Percentiles rank a stretch among this genome's conserved stretches.
Conservation (phyloP, 2,888 invertebrate species). For the Philonicus albiceps region DNA sequence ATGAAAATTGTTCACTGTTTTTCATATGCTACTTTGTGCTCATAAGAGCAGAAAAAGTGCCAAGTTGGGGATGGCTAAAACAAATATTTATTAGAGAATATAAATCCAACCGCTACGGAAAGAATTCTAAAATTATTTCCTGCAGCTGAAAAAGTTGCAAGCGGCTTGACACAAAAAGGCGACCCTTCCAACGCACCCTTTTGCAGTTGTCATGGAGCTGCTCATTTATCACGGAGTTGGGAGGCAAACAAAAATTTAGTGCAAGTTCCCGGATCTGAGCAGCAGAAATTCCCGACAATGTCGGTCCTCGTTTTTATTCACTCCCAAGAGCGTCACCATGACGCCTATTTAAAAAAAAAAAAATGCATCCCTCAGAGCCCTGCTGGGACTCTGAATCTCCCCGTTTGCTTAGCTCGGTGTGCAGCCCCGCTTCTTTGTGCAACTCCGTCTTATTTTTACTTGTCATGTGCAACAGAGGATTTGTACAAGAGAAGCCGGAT, state of each 20-base stretch:
- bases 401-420: background rate
- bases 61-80: background rate
- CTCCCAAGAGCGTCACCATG: background rate
- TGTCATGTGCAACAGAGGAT: constrained; percentile 28
- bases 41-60: background rate
- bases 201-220: constrained; percentile 7
- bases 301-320: background rate
- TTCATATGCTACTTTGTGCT: background rate
- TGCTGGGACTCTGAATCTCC: background rate
- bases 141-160: background rate
- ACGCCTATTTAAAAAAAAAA: background rate
- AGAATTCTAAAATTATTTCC: background rate
- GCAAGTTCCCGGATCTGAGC: background rate
- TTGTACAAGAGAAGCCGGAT: background rate
- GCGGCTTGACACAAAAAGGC: background rate
- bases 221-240: constrained; percentile 23
- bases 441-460: background rate
- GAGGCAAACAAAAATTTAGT: constrained; percentile 29
- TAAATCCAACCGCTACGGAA: background rate
- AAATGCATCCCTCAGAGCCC: background rate
- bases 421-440: background rate
- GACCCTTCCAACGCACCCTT: background rate
- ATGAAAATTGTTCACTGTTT: background rate
- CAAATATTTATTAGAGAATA: background rate
- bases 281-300: background rate